Evolutionary conservation across 37 sponge, comb jelly and placozoan genomes (phyloP).

Genomic region (Halisarca cf. caerulea): DNA sequence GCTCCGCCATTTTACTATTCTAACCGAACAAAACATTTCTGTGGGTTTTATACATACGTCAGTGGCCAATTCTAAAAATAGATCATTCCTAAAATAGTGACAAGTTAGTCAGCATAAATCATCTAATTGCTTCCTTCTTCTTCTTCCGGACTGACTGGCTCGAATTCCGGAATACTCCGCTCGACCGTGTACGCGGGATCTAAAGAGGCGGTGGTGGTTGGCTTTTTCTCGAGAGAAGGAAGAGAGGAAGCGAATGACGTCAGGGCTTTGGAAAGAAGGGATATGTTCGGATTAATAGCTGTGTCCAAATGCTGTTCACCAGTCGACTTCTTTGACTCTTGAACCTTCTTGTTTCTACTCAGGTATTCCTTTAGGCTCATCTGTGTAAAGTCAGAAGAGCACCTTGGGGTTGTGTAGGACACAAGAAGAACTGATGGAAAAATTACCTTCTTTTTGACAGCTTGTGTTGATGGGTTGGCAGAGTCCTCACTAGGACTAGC

Average conservation of each 20-base stretch:
- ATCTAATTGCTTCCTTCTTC: not conserved
- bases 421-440: no score
- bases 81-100: slow-evolving; percentile 13
- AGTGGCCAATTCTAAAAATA: slow-evolving; percentile 7
- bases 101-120: not conserved
- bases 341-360: slow-evolving; percentile 38
- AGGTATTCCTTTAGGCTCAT: slow-evolving; percentile 63
- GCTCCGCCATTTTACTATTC: not conserved
- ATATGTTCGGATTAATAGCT: not conserved
- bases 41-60: not conserved
- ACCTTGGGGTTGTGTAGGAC: no score
- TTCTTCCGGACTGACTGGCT: slow-evolving; percentile 31
- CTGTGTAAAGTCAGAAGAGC: no score
- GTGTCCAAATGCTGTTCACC: not conserved
- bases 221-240: not conserved
- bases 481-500: not conserved
- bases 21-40: not conserved
- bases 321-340: slow-evolving; percentile 22
- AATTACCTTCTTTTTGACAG: slow-evolving; percentile 43
- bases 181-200: not conserved
- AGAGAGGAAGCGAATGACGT: slow-evolving; percentile 14
- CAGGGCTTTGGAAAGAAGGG: not conserved
- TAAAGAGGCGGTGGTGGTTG: not conserved
- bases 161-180: not conserved
- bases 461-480: not conserved